phyloP scores from a whole-genome alignment of 2,797 vertebrate species.

The Muscicapa comitata region DNA sequence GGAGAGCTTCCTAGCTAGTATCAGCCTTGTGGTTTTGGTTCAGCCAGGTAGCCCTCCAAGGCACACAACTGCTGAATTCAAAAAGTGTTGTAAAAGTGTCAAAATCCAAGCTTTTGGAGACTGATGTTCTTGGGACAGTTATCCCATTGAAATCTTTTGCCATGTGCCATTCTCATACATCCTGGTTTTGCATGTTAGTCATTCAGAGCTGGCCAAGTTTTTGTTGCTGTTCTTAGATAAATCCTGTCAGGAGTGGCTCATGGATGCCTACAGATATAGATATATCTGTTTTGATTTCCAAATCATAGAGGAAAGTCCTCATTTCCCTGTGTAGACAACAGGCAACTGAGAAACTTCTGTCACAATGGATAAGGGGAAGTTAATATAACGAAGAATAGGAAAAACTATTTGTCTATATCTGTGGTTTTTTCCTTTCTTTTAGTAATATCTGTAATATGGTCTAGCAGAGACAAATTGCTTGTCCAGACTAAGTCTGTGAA shows the following conservation, averaged over 20 bases:
- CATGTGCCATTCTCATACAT: background rate
- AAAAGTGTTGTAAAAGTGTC: background rate
- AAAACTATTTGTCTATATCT: background rate
- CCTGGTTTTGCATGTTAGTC: background rate
- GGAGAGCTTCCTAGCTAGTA: background rate
- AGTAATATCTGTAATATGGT: background rate
- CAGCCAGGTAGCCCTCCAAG: background rate
- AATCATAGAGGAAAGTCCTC: background rate
- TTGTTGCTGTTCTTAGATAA: background rate
- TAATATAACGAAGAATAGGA: background rate
- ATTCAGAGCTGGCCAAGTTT: background rate
- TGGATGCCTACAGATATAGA: background rate
- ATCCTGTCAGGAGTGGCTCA: background rate
- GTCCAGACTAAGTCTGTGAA: background rate
- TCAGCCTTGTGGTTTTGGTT: background rate
- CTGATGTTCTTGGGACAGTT: background rate
- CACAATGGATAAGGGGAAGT: background rate
- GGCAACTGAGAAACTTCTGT: background rate
- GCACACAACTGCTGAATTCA: background rate
- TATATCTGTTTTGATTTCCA: background rate
- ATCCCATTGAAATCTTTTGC: background rate
- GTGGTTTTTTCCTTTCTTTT: background rate
- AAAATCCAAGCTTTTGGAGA: background rate
- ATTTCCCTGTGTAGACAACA: background rate
- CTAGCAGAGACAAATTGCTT: background rate